Evolutionary conservation across 2,888 invertebrate species (phyloP), one percentile per base, ranked within the genome.

Genomic region (Mongoloraphidia duomilia): DNA sequence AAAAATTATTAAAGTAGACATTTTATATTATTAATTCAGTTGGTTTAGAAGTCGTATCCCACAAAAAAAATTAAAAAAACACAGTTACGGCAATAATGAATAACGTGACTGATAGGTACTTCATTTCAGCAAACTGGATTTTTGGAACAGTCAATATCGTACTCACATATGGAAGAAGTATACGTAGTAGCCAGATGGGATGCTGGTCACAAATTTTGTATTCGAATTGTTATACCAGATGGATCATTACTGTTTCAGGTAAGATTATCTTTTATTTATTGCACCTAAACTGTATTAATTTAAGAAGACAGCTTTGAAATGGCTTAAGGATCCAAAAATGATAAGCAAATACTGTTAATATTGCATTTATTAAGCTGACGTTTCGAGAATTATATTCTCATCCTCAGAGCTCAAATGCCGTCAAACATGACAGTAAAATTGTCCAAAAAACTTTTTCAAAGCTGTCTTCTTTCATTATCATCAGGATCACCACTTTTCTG

Each of bases 141-240:
- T 51, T 70, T 86, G 65, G 84, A 83, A 60, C 69, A 72, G 10
- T 74, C 81, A 2, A 70, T 86, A 47, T 73, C 78, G 5, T 86
- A 85, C 65, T 79, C 79, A 58, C 75, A 74, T 58, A 83, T 87
- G 73, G 82, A 84, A 58, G 84, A 86, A 60, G 79, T 86, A 3
- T 84, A 83, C 62, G 77, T 82, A 55, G 81, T 85, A 45, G 77
- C 82, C 0, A 73, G 84, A 46, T 86, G 85, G 83, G 86, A 86
- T 59, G 77, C 80, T 2, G 82, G 82, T n/a, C 79, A 85, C 58
- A 84, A 84, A 63, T 85, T 81, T 66, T 86, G 85, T 64, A 74
- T 87, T 52, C 74, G 85, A 54, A 80, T 87, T 58, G 82, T 84
- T 35, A 74, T 86, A 63, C 78, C 80, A 1, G 80, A 84, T 58